Conservation (phyloP, 2,797 vertebrate genomes). For the Microhierax caerulescens region DNA sequence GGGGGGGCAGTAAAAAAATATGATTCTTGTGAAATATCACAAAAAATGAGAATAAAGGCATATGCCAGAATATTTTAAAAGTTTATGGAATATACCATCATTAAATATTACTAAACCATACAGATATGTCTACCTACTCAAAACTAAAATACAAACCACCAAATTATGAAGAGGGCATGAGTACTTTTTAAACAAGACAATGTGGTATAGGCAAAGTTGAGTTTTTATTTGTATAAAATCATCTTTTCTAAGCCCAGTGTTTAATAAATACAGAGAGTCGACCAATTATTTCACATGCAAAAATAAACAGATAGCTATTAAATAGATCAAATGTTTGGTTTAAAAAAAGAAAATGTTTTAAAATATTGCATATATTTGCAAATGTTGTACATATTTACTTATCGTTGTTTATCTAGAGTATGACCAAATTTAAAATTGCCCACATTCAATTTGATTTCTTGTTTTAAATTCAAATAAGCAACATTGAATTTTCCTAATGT, state of each 20-base stretch:
- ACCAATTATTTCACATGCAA: conserved; percentile 54
- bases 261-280: conserved; percentile 35
- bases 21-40: neutral
- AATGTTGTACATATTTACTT: conserved; percentile 50
- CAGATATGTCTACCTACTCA: neutral
- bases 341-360: conserved; percentile 52
- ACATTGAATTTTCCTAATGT: conserved; percentile 47
- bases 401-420: conserved; percentile 54
- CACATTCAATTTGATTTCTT: conserved; percentile 40
- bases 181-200: neutral
- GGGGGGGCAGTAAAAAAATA: neutral
- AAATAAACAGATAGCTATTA: conserved; percentile 60
- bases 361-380: conserved; percentile 46
- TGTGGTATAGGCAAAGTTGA: neutral
- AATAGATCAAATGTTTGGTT: conserved; percentile 63
- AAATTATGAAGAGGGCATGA: neutral
- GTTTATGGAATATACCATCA: neutral
- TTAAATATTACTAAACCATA: neutral
- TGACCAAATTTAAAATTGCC: conserved; percentile 38
- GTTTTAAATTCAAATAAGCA: conserved; percentile 57
- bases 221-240: neutral
- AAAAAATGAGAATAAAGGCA: neutral
- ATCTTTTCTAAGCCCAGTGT: neutral
- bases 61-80: neutral
- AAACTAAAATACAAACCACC: neutral